Evolutionary conservation across 1,140 invertebrate genomes (phyloP), one percentile per base, ranked within the genome.

Genomic region (Drosophila trapezifrons): DNA sequence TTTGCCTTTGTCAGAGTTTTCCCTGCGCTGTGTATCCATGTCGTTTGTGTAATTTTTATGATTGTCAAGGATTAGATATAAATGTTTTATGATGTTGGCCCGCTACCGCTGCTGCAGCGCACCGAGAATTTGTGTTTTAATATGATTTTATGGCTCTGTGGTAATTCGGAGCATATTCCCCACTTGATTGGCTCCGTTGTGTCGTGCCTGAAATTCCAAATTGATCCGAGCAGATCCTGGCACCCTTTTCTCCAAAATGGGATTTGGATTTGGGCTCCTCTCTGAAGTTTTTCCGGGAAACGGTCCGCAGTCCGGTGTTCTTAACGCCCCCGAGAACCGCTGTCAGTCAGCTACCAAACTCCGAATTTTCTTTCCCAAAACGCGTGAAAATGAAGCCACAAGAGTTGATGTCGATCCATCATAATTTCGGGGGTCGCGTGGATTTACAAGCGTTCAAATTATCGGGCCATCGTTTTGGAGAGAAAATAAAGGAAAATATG

Each of bases 41-140:
- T 79, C 80, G 72, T 83, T 76, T 84, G 63, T 80, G 57, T 89
- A 87, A 82, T 90, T 90, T 85, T 90, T 90, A 90, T 90, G 89
- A 90, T 90, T 89, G 84, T 84, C 89, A 89, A 90, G 89, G 89
- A 90, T 90, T 87, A 86, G 83, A 86, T 91, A 90, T 89, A 90
- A 91, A 89, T 91, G 76, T 90, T 90, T 90, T 90, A 90, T 85
- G 70, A 43, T 60, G 71, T 76, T 72, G 75, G 43, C 71, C 25
- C 27, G 63, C 63, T 52, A 57, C 59, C 43, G 17, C 56, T 27
- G 10, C 52, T 17, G 38, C 35, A 25, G 8, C n/a, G 51, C 51
- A 77, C 67, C 73, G 51, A 86, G 80, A 87, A 90, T 90, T 84
- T 90, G 83, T 76, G 71, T 90, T 90, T 90, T 90, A 90, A 90